These are phyloP conservation scores for Pachypsylla venusta DNA, from an alignment of 1,140 invertebrate species.

Conservation along the genomic window DNA sequence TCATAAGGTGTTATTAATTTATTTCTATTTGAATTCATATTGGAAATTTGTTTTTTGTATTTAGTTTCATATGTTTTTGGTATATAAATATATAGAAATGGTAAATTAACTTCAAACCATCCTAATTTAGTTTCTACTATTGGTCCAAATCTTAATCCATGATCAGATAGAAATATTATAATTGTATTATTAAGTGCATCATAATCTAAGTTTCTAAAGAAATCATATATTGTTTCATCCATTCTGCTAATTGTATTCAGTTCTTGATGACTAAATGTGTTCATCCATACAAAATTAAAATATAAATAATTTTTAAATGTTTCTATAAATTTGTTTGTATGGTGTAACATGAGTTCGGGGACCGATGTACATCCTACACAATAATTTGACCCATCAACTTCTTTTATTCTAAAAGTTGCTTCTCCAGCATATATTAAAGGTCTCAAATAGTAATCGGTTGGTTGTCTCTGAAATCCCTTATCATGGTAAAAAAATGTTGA, in stretches of 20 bases:
- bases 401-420: slow-evolving; percentile 17
- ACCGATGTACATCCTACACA: not conserved
- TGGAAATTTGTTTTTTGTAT: slow-evolving; percentile 35
- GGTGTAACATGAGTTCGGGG: slow-evolving; percentile 23
- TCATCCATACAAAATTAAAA: slow-evolving; percentile 67
- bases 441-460: slow-evolving; percentile 67
- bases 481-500: slow-evolving; percentile 69
- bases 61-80: slow-evolving; percentile 41
- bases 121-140: slow-evolving; percentile 46
- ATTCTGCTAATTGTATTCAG: slow-evolving; percentile 52
- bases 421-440: slow-evolving; percentile 53
- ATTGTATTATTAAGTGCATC: slow-evolving; percentile 47
- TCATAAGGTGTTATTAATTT: slow-evolving; percentile 44
- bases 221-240: slow-evolving; percentile 41
- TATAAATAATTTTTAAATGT: slow-evolving; percentile 38
- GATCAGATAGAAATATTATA: slow-evolving; percentile 77
- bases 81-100: slow-evolving; percentile 43
- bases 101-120: slow-evolving; percentile 49
- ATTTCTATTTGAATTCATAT: slow-evolving; percentile 37
- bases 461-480: slow-evolving; percentile 55
- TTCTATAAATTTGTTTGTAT: slow-evolving; percentile 37
- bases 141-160: slow-evolving; percentile 69
- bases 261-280: slow-evolving; percentile 58
- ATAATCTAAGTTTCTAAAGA: slow-evolving; percentile 33
- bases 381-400: not conserved